phyloP scores from a whole-genome alignment of 1,140 invertebrate genomes.

The Zophobas atratus region DNA sequence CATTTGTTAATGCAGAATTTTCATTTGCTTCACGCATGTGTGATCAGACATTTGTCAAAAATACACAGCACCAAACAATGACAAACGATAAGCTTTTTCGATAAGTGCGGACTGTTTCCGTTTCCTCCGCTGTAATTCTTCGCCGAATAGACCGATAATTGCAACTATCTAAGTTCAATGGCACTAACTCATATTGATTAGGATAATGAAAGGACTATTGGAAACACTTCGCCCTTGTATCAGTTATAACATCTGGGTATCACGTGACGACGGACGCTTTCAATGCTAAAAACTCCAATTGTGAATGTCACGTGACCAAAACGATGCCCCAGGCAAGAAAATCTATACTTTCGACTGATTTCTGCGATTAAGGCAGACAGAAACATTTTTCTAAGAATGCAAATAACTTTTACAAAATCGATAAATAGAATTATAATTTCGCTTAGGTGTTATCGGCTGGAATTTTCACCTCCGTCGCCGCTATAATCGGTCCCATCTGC shows the following conservation, averaged over 20 bases:
- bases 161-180: slow-evolving; percentile 61
- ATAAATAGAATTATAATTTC: too few species aligned
- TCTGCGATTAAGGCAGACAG: too few species aligned
- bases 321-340: too few species aligned
- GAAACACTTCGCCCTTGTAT: not conserved
- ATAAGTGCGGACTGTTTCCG: slow-evolving; percentile 57
- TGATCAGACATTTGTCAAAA: slow-evolving; percentile 62
- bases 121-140: slow-evolving; percentile 60
- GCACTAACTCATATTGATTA: slow-evolving; percentile 55
- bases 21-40: slow-evolving; percentile 64
- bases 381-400: too few species aligned
- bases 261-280: not conserved
- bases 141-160: slow-evolving; percentile 57
- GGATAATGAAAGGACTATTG: not conserved
- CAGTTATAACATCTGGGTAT: not conserved
- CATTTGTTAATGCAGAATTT: slow-evolving; percentile 64
- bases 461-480: too few species aligned
- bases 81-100: slow-evolving; percentile 56
- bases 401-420: too few species aligned
- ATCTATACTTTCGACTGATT: too few species aligned
- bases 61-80: slow-evolving; percentile 55
- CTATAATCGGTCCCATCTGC: too few species aligned
- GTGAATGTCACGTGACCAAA: too few species aligned
- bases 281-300: not conserved
- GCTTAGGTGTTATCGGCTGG: too few species aligned